Evolutionary conservation across 2,113 vertebrate genomes (phyloP).

Genomic region (Pteropus alecto): DNA sequence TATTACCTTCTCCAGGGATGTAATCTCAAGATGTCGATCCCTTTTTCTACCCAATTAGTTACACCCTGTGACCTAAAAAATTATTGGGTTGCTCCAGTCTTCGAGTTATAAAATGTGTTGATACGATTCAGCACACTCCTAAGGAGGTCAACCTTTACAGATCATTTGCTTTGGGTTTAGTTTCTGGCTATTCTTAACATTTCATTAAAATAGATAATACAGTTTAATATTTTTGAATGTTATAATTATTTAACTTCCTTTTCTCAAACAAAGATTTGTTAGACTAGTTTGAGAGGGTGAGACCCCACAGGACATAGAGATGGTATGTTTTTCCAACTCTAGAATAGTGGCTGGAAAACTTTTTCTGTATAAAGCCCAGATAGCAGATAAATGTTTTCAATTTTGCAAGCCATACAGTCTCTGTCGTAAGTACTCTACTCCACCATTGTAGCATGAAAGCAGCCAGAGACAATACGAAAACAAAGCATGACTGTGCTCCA

Average conservation of each 20-base stretch:
- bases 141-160: constrained; percentile 65
- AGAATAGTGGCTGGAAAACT: neutral
- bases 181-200: constrained; percentile 47
- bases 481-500: neutral
- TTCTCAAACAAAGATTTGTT: constrained; percentile 35
- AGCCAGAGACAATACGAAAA: neutral
- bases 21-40: constrained; percentile 53
- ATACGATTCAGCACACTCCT: constrained; percentile 34
- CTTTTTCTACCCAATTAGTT: constrained; percentile 71
- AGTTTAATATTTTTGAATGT: constrained; percentile 51
- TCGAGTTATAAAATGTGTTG: constrained; percentile 54
- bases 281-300: neutral
- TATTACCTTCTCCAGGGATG: constrained; percentile 49
- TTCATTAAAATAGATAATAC: constrained; percentile 56
- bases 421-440: neutral
- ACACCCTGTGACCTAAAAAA: constrained; percentile 68
- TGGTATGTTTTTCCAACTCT: neutral
- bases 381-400: neutral
- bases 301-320: neutral
- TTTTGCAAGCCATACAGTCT: neutral
- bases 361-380: neutral
- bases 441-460: neutral
- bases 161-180: constrained; percentile 54
- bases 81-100: constrained; percentile 49
- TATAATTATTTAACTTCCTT: constrained; percentile 53